These are phyloP conservation scores for Calliphora vicina DNA, from an alignment of 1,140 invertebrate species.

Conservation along the genomic window DNA sequence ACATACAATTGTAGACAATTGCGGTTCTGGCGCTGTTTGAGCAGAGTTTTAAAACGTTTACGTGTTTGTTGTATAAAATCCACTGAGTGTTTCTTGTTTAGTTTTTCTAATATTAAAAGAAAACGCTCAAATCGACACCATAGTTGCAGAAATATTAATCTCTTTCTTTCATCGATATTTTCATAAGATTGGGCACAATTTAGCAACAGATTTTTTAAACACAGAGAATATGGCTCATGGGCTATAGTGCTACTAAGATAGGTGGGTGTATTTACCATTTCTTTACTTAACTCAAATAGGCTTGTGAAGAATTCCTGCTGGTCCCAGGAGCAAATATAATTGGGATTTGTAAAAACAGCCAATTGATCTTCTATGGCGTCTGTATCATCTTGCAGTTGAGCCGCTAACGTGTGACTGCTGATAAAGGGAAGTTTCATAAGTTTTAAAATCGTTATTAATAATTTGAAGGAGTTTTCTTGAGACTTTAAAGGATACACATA, in stretches of 20 bases:
- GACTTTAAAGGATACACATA: conserved; percentile 71
- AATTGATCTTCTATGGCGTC: conserved; percentile 64
- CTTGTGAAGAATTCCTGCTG: conserved; percentile 36
- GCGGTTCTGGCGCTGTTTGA: conserved; percentile 67
- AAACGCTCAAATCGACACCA: conserved; percentile 71
- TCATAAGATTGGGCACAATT: conserved; percentile 60
- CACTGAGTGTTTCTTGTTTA: conserved; percentile 59
- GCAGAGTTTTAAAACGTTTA: conserved; percentile 66
- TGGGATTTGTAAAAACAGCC: conserved; percentile 41
- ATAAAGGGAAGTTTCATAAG: conserved; percentile 69
- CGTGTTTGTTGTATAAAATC: conserved; percentile 65
- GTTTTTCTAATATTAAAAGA: conserved; percentile 65
- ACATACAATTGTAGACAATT: conserved; percentile 69
- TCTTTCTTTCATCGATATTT: conserved; percentile 48
- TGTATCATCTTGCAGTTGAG: conserved; percentile 61
- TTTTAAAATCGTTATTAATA: conserved; percentile 67
- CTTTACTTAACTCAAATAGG: conserved; percentile 44
- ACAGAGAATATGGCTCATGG: conserved; percentile 68
- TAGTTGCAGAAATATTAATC: conserved; percentile 67
- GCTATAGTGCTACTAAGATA: conserved; percentile 69
- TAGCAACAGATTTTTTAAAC: conserved; percentile 63
- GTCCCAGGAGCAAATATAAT: conserved; percentile 26
- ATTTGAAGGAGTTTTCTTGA: conserved; percentile 65
- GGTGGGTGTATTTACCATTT: conserved; percentile 67
- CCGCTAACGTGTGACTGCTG: conserved; percentile 62